Percentiles rank a stretch among this genome's conserved stretches.
Conservation (phyloP, 1,140 invertebrate species). For the Linepithema humile region DNA sequence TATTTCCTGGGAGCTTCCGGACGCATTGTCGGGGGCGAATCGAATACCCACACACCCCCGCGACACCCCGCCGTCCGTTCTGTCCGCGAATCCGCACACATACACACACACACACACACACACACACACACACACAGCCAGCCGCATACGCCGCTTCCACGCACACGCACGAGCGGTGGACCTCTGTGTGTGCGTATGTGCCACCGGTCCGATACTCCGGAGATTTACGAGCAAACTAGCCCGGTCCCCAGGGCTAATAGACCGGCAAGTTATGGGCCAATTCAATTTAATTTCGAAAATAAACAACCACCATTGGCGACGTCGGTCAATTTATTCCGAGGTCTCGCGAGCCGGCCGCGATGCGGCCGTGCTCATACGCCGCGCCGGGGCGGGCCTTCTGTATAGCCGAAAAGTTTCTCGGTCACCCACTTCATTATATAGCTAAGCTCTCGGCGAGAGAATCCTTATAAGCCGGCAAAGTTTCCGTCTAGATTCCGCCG, state of each 20-base stretch:
- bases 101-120: conserved; percentile 18
- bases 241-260: conserved; percentile 80
- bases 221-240: conserved; percentile 82
- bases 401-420: conserved; percentile 16
- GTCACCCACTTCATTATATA: conserved; percentile 22
- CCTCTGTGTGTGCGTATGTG: conserved; percentile 27
- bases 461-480: conserved; percentile 5
- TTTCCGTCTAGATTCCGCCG: conserved; percentile 12
- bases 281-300: conserved; percentile 83
- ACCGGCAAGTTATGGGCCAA: conserved; percentile 81
- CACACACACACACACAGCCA: no score
- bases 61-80: conserved; percentile 27
- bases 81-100: conserved; percentile 31
- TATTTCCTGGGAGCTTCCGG: conserved; percentile 81
- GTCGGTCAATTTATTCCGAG: conserved; percentile 77
- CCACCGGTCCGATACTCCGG: conserved; percentile 77
- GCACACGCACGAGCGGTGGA: conserved; percentile 17
- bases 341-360: conserved; percentile 52
- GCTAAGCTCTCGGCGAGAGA: conserved; percentile 12
- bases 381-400: not conserved
- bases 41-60: conserved; percentile 70
- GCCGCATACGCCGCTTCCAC: no score
- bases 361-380: conserved; percentile 19
- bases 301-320: conserved; percentile 76
- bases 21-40: conserved; percentile 79